A percentile compares a stretch with the other conserved stretches of the same genome.
Conservation (phyloP, 2,888 invertebrate genomes). For the Acronicta leporina region DNA sequence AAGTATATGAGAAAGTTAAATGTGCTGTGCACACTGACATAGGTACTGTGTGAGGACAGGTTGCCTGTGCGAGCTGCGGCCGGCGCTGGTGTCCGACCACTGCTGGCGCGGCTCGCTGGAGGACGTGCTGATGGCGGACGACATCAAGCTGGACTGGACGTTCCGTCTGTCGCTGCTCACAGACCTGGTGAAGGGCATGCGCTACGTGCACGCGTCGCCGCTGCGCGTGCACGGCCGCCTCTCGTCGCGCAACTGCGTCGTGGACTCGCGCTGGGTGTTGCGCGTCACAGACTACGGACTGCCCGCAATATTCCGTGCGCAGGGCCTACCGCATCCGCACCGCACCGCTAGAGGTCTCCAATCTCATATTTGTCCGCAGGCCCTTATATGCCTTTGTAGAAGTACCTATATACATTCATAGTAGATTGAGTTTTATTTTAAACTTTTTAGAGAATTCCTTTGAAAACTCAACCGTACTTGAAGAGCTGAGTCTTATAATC, state of each 20-base stretch:
- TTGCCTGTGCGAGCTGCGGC: constrained; percentile 94
- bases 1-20: background rate
- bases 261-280: constrained; percentile 98
- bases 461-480: too few species aligned
- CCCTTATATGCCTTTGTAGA: background rate
- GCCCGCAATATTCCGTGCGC: constrained; percentile 93
- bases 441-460: too few species aligned
- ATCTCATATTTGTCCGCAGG: background rate
- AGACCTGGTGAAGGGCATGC: constrained; percentile 97
- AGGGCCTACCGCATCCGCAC: constrained; percentile 90
- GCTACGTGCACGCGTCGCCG: constrained; percentile 95
- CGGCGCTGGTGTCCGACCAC: constrained; percentile 95
- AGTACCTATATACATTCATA: too few species aligned
- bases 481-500: too few species aligned
- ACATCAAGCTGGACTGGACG: constrained; percentile 98
- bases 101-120: constrained; percentile 96
- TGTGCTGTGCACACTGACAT: background rate
- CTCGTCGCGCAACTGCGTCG: constrained; percentile 97
- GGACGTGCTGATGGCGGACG: constrained; percentile 96
- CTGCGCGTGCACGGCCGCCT: constrained; percentile 96
- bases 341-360: constrained; percentile 91
- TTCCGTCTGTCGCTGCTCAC: constrained; percentile 97
- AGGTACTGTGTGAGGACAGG: constrained; percentile 78
- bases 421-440: too few species aligned
- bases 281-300: constrained; percentile 98